These are phyloP conservation scores for Ommatoiulus sabulosus DNA, from an alignment of 2,888 invertebrate genomes.

Conservation along the genomic window DNA sequence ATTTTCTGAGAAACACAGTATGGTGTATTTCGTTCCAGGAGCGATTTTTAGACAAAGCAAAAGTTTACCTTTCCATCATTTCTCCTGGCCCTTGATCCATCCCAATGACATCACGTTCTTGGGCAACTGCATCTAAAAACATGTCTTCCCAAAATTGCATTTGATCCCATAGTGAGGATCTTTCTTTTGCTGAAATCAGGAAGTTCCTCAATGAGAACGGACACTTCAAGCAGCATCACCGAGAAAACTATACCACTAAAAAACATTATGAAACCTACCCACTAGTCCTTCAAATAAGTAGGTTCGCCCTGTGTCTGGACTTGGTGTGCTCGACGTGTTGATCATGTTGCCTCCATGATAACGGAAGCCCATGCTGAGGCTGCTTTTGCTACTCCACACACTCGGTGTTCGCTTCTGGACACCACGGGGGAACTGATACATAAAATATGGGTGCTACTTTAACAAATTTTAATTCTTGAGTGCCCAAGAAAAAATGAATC, in stretches of 20 bases:
- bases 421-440: slow-evolving; percentile 74
- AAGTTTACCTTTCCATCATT: slow-evolving; percentile 90
- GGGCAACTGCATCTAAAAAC: slow-evolving; percentile 95
- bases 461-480: background rate
- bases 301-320: slow-evolving; percentile 88
- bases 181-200: slow-evolving; percentile 74
- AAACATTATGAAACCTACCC: slow-evolving; percentile 64
- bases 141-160: slow-evolving; percentile 99
- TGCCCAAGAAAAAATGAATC: background rate
- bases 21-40: no score
- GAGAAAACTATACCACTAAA: background rate
- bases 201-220: background rate
- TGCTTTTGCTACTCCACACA: slow-evolving; percentile 93
- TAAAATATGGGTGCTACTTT: background rate
- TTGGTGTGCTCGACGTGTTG: slow-evolving; percentile 84
- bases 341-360: slow-evolving; percentile 89
- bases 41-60: background rate
- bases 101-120: slow-evolving; percentile 98
- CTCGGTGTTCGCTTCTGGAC: slow-evolving; percentile 83
- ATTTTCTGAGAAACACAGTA: no score
- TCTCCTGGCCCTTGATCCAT: slow-evolving; percentile 99
- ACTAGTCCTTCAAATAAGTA: slow-evolving; percentile 85
- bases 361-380: slow-evolving; percentile 85
- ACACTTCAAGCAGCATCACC: background rate
- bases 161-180: slow-evolving; percentile 95